Evolutionary conservation across 2,113 vertebrate species (phyloP), one percentile per base, ranked within the genome.

Genomic region (Dipodomys stephensi): DNA sequence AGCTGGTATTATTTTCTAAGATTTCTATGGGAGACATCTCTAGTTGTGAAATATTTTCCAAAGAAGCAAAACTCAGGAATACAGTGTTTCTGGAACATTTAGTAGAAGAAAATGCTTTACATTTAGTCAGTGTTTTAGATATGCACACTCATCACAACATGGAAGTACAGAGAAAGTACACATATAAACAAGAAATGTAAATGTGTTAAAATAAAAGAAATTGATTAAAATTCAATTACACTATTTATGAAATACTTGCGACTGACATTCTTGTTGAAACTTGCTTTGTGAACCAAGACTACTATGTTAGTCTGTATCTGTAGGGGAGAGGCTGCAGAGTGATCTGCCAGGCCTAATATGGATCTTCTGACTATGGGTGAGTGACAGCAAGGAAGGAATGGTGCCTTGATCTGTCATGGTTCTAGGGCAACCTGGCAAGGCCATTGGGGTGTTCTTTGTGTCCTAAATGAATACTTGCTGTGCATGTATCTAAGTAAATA

Each of bases 211-310:
- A 62, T 62, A 44, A 82, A 82, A 28, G 62, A 35, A 69, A 35
- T 57, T n/a, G 7, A 64, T 13, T 30, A 80, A 57, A n/a, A 74
- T 35, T 64, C 39, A 83, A 25, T 79, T 53, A 67, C 25, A 69
- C 18, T 68, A 62, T 23, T 71, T 84, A 83, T 12, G 22, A 92
- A 62, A 68, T 15, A 82, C 35, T 88, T 78, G 72, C 74, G 88
- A 80, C 53, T 15, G 16, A 78, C 83, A n/a, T 12, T 39, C 2
- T 85, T 92, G 8, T 62, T 83, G 49, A n/a, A 91, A 22, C 81
- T 91, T 83, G 71, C 77, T 86, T 60, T 83, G 32, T 82, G 57
- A 69, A 80, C 30, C 23, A 67, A 89, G 65, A 23, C n/a, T 71
- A 12, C 11, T 49, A 49, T 91, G 49, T 49, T 49, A 49, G 49